A percentile compares a stretch with the other conserved stretches of the same genome.
phyloP scores from a whole-genome alignment of 2,797 vertebrate genomes.

The Lithobates sylvaticus region DNA sequence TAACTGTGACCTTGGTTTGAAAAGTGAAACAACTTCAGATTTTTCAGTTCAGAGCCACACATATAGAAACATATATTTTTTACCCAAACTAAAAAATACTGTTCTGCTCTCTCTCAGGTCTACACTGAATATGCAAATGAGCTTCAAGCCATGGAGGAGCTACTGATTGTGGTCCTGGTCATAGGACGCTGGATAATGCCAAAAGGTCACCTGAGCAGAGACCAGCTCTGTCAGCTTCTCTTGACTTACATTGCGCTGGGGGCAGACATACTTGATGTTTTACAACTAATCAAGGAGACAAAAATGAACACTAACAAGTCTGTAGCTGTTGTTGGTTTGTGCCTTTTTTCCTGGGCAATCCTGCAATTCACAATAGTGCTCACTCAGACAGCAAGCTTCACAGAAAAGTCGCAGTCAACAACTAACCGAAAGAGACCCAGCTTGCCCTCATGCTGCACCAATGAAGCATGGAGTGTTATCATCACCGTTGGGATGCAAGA shows the following conservation, averaged over 20 bases:
- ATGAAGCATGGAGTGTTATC: conserved; percentile 78
- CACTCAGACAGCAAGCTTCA: conserved; percentile 71
- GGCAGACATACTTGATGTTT: conserved; percentile 81
- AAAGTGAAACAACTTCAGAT: too few species aligned
- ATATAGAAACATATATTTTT: too few species aligned
- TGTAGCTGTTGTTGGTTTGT: conserved; percentile 73
- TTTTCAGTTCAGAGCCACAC: too few species aligned
- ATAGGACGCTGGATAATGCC: conserved; percentile 83
- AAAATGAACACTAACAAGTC: conserved; percentile 73
- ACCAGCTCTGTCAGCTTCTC: conserved; percentile 81
- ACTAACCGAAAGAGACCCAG: not conserved
- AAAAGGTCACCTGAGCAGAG: conserved; percentile 80
- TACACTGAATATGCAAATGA: too few species aligned
- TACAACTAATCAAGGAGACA: conserved; percentile 78
- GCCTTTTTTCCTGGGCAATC: conserved; percentile 80
- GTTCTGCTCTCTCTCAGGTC: too few species aligned
- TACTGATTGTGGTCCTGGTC: conserved; percentile 80
- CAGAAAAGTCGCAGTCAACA: not conserved
- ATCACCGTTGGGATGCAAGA: conserved; percentile 79
- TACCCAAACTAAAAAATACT: too few species aligned
- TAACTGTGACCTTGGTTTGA: too few species aligned
- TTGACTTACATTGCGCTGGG: conserved; percentile 80
- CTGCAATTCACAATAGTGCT: conserved; percentile 82
- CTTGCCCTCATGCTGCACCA: conserved; percentile 72
- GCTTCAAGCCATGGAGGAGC: conserved; percentile 77